Conservation (phyloP, 2,888 invertebrate species). For the Clanis bilineata region DNA sequence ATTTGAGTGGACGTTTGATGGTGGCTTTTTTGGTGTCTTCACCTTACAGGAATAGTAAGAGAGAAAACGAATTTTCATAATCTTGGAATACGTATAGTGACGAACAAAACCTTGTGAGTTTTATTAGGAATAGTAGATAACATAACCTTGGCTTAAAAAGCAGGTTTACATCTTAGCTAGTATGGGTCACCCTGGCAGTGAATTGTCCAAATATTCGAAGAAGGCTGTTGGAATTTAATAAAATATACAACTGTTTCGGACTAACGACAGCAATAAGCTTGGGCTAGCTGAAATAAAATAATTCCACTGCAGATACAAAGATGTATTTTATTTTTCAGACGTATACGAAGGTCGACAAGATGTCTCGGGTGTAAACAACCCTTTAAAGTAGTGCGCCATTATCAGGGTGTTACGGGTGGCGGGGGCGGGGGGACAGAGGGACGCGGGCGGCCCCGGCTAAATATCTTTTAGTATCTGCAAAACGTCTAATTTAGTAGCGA, state of each 20-base stretch:
- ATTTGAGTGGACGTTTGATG: conserved; percentile 65
- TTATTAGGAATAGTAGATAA: too few relatives aligned
- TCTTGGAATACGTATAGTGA: too few relatives aligned
- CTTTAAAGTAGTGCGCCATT: conserved; percentile 72
- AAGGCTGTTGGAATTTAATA: not conserved
- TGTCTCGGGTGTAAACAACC: conserved; percentile 49
- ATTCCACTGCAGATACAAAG: conserved; percentile 14
- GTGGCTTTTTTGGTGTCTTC: conserved; percentile 24
- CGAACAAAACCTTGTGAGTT: too few relatives aligned
- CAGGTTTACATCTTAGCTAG: too few relatives aligned
- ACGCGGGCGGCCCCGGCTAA: conserved; percentile 47
- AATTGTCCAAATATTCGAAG: too few relatives aligned
- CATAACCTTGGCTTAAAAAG: too few relatives aligned
- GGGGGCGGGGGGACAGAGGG: conserved; percentile 21
- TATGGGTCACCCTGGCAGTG: too few relatives aligned
- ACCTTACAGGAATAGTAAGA: not conserved
- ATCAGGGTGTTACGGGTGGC: conserved; percentile 28
- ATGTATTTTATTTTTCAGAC: conserved; percentile 19
- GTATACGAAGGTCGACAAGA: conserved; percentile 21
- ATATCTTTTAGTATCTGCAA: conserved; percentile 78
- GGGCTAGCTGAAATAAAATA: not conserved
- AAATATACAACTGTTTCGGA: not conserved
- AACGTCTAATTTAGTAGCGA: conserved; percentile 72
- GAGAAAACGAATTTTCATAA: not conserved
- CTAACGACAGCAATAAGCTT: not conserved